phyloP scores from a whole-genome alignment of 35 echinoderm and acorn worm species.

The Lytechinus pictus region DNA sequence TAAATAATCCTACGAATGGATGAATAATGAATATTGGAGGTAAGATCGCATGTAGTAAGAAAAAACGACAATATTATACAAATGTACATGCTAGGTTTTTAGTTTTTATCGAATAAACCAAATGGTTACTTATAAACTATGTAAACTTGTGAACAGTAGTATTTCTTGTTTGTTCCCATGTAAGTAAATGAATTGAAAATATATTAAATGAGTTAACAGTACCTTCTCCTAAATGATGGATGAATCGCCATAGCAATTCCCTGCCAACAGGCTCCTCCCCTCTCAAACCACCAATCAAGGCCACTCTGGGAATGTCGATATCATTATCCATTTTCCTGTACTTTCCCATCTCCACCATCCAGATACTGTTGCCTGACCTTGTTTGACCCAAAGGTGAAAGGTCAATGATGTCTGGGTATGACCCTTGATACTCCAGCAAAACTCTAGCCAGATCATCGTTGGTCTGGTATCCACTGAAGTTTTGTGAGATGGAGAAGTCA shows the following conservation, averaged over 20 bases:
- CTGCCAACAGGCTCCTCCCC: slow-evolving; percentile 82
- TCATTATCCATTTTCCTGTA: background rate
- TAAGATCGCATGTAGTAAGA: too few relatives aligned
- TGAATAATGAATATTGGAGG: too few relatives aligned
- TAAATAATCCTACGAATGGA: too few relatives aligned
- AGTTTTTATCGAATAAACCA: too few relatives aligned
- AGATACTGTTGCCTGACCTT: background rate
- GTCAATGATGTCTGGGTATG: slow-evolving; percentile 37
- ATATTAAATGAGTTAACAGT: background rate
- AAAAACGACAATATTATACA: too few relatives aligned
- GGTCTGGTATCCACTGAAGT: slow-evolving; percentile 66
- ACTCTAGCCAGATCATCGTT: slow-evolving; percentile 51
- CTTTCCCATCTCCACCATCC: slow-evolving; percentile 51
- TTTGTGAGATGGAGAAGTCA: slow-evolving; percentile 69
- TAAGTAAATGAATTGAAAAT: too few relatives aligned
- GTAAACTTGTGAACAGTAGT: too few relatives aligned
- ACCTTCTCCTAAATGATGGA: slow-evolving; percentile 91
- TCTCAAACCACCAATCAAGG: slow-evolving; percentile 81
- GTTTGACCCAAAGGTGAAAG: slow-evolving; percentile 26
- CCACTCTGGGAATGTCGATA: slow-evolving; percentile 71
- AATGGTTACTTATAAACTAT: too few relatives aligned
- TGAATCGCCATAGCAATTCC: slow-evolving; percentile 83
- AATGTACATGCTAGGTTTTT: too few relatives aligned
- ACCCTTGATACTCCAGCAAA: slow-evolving; percentile 14
- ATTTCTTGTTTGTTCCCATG: too few relatives aligned